Evolutionary conservation across 2,888 invertebrate genomes (phyloP).

Genomic region (Calliopum simillimum): DNA sequence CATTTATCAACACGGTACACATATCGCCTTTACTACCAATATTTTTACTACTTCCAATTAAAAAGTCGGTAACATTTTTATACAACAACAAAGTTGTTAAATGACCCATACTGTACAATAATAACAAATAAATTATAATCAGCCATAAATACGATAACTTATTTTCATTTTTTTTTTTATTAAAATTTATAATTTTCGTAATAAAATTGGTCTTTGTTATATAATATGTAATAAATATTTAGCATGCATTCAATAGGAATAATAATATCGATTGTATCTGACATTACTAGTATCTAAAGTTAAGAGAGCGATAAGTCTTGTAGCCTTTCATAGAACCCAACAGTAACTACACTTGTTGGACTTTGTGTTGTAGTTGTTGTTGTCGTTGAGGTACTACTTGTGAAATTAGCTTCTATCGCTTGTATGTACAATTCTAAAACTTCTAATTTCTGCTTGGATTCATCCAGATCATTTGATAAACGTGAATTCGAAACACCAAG

Average conservation of each 20-base stretch:
- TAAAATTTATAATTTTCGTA: background rate
- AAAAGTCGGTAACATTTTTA: background rate
- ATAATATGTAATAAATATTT: background rate
- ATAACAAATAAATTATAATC: background rate
- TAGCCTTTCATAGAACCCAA: no score
- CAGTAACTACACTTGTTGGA: no score
- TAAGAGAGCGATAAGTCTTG: background rate
- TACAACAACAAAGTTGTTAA: background rate
- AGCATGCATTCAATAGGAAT: background rate
- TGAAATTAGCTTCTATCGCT: slow-evolving; percentile 3
- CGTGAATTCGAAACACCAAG: slow-evolving; percentile 52
- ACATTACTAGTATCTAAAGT: background rate
- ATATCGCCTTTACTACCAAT: no score
- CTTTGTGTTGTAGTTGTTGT: background rate
- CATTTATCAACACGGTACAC: no score
- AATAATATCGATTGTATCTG: background rate
- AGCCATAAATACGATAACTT: background rate
- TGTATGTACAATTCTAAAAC: slow-evolving; percentile 39
- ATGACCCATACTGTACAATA: slow-evolving; percentile 1
- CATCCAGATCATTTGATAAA: slow-evolving; percentile 46
- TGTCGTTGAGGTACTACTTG: background rate
- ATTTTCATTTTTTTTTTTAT: background rate
- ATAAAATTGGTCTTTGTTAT: background rate
- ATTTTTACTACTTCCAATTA: no score
- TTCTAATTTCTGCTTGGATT: slow-evolving; percentile 36